Evolutionary conservation across 1,140 invertebrate genomes (phyloP).

Genomic region (Tribolium madens): DNA sequence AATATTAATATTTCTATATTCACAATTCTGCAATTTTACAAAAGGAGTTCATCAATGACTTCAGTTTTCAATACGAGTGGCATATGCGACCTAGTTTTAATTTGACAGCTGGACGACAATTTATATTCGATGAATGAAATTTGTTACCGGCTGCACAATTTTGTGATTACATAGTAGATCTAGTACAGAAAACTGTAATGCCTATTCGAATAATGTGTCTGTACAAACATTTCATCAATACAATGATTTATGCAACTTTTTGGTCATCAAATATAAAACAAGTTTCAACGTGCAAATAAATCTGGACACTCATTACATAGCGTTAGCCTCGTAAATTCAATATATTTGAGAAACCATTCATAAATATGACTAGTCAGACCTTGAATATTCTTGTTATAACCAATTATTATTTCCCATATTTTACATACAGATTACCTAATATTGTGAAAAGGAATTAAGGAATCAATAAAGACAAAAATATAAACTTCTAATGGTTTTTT

Average conservation of each 20-base stretch:
- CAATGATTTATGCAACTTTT: neutral
- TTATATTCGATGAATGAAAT: neutral
- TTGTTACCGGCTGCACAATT: neutral
- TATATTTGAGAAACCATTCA: slow-evolving; percentile 2
- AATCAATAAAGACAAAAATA: neutral
- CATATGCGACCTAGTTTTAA: neutral
- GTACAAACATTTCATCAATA: neutral
- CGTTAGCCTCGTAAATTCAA: slow-evolving; percentile 5
- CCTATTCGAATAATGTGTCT: neutral
- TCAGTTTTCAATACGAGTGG: neutral
- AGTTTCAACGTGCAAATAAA: slow-evolving; percentile 5
- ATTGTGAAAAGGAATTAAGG: neutral
- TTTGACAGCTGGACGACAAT: neutral
- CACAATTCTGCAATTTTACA: too few relatives aligned
- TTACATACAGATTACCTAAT: neutral
- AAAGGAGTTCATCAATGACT: neutral
- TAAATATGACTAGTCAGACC: neutral
- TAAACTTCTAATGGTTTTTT: slow-evolving; percentile 1
- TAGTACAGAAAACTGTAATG: neutral
- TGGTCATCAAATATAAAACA: neutral
- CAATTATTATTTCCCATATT: neutral
- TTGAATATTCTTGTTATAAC: slow-evolving; percentile 2
- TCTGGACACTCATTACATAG: neutral
- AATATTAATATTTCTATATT: neutral
- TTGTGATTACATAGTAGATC: neutral